phyloP scores from a whole-genome alignment of 2,888 invertebrate genomes.

The Phorcus lineatus region DNA sequence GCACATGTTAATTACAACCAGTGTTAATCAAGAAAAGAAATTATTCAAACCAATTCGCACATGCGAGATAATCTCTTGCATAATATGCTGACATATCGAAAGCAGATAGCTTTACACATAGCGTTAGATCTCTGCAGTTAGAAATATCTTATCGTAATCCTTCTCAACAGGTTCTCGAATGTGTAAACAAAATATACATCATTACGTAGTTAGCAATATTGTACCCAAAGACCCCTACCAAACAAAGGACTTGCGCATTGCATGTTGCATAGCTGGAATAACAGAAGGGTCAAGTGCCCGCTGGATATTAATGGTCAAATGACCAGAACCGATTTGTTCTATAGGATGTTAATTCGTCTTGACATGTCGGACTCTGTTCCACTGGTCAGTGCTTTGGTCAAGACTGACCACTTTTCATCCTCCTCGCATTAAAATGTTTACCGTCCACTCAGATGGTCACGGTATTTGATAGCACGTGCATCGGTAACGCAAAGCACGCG shows the following conservation, averaged over 20 bases:
- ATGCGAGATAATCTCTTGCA: too few species aligned
- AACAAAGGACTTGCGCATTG: neutral
- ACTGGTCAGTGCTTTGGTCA: neutral
- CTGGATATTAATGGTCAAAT: neutral
- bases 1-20: too few species aligned
- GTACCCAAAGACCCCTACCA: neutral
- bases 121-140: too few species aligned
- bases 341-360: neutral
- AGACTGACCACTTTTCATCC: neutral
- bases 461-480: neutral
- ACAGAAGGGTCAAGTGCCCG: neutral
- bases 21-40: too few species aligned
- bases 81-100: too few species aligned
- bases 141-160: too few species aligned
- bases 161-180: too few species aligned
- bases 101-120: too few species aligned
- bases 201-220: neutral
- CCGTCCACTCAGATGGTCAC: neutral
- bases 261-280: neutral
- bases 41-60: too few species aligned
- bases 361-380: neutral
- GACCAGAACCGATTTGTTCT: neutral
- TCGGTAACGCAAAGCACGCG: neutral
- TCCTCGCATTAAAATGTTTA: slow-evolving; percentile 8
- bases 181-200: too few species aligned